Conservation (phyloP, 92 coral and sea anemone species). For the Siderastrea radians region DNA sequence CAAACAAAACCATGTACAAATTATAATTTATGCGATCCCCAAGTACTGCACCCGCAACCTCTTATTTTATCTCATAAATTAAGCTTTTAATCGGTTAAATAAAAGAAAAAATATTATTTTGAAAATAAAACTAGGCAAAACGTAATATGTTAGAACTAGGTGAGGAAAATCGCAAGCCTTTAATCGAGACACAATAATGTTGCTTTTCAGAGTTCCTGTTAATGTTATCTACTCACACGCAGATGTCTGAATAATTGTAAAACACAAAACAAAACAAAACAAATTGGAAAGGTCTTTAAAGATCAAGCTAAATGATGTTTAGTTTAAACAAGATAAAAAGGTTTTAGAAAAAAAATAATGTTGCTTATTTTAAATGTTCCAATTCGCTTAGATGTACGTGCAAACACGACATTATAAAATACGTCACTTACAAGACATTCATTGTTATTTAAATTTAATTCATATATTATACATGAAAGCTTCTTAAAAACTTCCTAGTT, state of each 20-base stretch:
- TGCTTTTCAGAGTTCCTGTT: no score
- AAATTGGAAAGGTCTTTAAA: neutral
- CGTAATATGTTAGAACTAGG: no score
- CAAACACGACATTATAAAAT: neutral
- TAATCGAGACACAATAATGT: no score
- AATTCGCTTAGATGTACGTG: constrained; percentile 16
- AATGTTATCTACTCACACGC: no score
- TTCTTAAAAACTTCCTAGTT: neutral
- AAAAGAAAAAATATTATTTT: neutral
- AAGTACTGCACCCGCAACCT: no score
- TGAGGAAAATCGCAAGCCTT: no score
- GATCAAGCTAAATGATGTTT: no score
- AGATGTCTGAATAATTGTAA: no score
- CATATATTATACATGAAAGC: neutral
- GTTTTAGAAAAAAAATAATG: no score
- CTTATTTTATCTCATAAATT: neutral
- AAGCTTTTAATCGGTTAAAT: neutral
- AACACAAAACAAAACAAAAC: no score
- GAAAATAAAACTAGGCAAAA: no score
- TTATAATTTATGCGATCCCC: neutral
- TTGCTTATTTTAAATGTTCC: neutral
- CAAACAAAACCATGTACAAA: neutral
- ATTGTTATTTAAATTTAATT: constrained; percentile 27
- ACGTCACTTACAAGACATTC: constrained; percentile 10
- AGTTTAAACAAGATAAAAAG: no score